Evolutionary conservation across 2,797 vertebrate species (phyloP), one percentile per base, ranked within the genome.

Genomic region (Xenopus petersii): DNA sequence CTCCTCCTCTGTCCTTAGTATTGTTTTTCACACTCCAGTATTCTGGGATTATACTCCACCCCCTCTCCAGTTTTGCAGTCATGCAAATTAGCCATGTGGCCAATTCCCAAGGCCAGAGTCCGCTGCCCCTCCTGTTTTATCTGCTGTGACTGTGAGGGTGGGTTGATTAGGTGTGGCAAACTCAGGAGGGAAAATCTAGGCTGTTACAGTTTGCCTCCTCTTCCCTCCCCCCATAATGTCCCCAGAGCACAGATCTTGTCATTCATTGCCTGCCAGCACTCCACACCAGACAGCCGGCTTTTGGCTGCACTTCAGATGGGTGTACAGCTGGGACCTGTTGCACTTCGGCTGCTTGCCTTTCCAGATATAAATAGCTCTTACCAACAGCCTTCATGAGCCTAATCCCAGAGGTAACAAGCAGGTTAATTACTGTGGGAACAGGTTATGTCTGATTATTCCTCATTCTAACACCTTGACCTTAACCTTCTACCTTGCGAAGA

Each of bases 41-140:
- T 24, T 26, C 58, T 26, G 24, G 58, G 12, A 12, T 64, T 62
- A 2, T 49, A 16, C 26, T 48, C 61, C 49, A 54, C 58, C 59
- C 71, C 15, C 10, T 54, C 24, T 1, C 17, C 61, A 21, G 92
- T 92, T 94, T 93, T 92, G 83, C 93, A 91, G 93, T 95, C 94
- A 98, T 98, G 96, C 93, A 98, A 95, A 98, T 98, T 93, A 98
- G 96, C 96, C 96, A 96, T 95, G 96, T 98, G 97, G 94, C 91
- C 87, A 90, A 89, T 92, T 87, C 92, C 93, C 86, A 93, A 94
- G 84, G 93, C 92, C 88, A 91, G 56, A 21, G 67, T 58, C 66
- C 55, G 30, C 16, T 70, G 12, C 49, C n/a, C 26, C 56, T 26
- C 64, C 66, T 46, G 4, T 58, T 33, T 68, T 33, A 15, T 59